These are phyloP conservation scores for Eublepharis macularius DNA, from an alignment of 2,113 vertebrate genomes.

Conservation along the genomic window DNA sequence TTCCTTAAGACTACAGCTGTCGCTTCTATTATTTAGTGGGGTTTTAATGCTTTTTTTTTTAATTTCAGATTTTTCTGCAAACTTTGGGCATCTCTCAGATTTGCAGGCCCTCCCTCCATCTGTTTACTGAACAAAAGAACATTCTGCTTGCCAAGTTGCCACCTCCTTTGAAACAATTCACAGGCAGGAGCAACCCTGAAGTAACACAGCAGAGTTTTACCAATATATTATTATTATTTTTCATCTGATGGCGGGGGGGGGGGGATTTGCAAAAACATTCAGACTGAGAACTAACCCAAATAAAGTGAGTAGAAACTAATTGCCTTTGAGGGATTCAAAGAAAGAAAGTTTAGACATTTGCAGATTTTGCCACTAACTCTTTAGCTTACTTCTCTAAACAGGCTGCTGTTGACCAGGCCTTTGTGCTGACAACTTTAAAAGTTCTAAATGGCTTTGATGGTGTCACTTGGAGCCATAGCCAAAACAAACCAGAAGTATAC, in stretches of 20 bases:
- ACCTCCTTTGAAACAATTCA: neutral
- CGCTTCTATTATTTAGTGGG: no score
- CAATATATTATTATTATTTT: neutral
- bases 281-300: neutral
- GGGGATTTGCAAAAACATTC: neutral
- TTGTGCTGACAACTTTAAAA: slow-evolving; percentile 53
- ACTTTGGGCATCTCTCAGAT: no score
- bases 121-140: neutral
- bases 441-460: slow-evolving; percentile 65
- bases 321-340: neutral
- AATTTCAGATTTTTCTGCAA: no score
- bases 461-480: slow-evolving; percentile 63
- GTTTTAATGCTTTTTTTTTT: no score
- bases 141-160: neutral
- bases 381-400: slow-evolving; percentile 33
- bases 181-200: neutral
- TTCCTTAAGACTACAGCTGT: no score
- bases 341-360: neutral
- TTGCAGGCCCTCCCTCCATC: no score
- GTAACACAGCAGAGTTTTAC: neutral
- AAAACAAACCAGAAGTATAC: slow-evolving; percentile 69
- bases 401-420: slow-evolving; percentile 20
- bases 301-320: neutral
- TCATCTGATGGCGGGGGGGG: no score
- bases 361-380: slow-evolving; percentile 43